These are phyloP conservation scores for Orientallactaga bullata DNA, from an alignment of 2,113 vertebrate genomes.

Conservation along the genomic window DNA sequence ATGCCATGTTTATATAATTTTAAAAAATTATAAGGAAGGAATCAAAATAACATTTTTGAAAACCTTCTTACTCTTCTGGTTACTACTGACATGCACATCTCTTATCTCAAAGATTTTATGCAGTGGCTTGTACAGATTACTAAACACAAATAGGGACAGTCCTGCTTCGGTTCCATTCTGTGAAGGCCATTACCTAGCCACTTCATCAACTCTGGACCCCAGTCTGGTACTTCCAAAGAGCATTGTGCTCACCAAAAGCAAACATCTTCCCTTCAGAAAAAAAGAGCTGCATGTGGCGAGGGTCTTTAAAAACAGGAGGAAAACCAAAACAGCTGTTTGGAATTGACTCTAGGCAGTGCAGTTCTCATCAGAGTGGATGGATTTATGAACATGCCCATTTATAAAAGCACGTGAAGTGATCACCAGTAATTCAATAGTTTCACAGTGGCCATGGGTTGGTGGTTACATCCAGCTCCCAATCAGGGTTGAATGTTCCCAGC, in stretches of 20 bases:
- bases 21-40: not conserved
- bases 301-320: not conserved
- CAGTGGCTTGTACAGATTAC: not conserved
- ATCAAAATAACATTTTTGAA: slow-evolving; percentile 30
- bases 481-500: not conserved
- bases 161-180: not conserved
- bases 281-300: not conserved
- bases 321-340: not conserved
- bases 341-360: not conserved
- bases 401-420: not conserved
- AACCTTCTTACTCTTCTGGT: not conserved
- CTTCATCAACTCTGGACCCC: not conserved
- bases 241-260: not conserved
- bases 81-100: not conserved
- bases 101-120: slow-evolving; percentile 23
- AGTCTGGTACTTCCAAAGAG: not conserved
- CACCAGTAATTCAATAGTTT: not conserved
- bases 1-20: not conserved
- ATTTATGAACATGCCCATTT: not conserved
- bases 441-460: not conserved
- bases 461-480: not conserved
- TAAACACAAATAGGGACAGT: not conserved
- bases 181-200: not conserved
- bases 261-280: not conserved
- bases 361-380: not conserved